Evolutionary conservation across 1,140 invertebrate species (phyloP).

Genomic region (Lepidurus arcticus): DNA sequence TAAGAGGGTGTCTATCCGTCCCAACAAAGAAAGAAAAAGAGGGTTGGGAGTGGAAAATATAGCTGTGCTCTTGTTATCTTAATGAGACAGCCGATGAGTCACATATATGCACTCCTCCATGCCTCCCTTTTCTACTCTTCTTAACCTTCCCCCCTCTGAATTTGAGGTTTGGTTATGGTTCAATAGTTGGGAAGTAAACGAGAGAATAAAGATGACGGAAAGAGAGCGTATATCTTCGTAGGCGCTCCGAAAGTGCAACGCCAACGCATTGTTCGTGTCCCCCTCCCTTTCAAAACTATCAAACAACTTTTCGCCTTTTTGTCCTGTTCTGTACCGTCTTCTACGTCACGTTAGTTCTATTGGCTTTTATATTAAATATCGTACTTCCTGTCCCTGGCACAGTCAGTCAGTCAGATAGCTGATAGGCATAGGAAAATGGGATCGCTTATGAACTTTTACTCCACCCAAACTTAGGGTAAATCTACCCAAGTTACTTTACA

Average conservation of each 20-base stretch:
- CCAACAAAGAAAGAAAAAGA: not conserved
- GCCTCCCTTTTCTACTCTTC: not conserved
- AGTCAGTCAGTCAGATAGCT: no score
- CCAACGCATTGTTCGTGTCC: not conserved
- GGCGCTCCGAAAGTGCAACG: not conserved
- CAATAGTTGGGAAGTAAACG: not conserved
- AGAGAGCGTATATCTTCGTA: not conserved
- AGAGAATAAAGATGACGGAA: not conserved
- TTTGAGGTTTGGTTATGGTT: not conserved
- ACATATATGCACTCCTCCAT: not conserved
- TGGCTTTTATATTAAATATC: no score
- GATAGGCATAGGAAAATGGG: not conserved
- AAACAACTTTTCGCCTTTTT: not conserved
- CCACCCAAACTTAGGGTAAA: no score
- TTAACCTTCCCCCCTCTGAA: not conserved
- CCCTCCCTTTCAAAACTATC: not conserved
- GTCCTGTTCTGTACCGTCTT: not conserved
- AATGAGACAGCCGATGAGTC: conserved; percentile 18
- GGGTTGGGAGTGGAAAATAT: not conserved
- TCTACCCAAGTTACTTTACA: no score
- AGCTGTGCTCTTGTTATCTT: not conserved
- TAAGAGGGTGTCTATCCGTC: not conserved
- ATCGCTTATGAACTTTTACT: not conserved
- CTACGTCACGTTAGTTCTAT: no score
- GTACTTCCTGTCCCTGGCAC: no score